Evolutionary conservation across 2,797 vertebrate genomes (phyloP).

Genomic region (Fratercula arctica): DNA sequence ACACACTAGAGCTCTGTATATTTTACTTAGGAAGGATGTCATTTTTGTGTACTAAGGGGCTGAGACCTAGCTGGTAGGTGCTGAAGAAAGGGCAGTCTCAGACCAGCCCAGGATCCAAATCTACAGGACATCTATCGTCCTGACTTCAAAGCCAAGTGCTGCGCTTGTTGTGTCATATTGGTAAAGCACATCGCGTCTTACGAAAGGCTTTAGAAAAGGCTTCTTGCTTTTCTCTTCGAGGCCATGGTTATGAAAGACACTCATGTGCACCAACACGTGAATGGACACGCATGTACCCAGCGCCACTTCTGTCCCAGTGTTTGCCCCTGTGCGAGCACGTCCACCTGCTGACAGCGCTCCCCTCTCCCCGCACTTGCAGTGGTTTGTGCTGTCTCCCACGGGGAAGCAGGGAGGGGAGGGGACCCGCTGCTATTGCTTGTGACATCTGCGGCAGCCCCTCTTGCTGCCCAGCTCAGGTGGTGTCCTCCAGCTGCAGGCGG

Average conservation of each 20-base stretch:
- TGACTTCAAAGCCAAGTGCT: background rate
- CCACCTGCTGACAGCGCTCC: background rate
- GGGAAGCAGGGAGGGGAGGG: background rate
- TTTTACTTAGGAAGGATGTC: background rate
- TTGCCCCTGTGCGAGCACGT: background rate
- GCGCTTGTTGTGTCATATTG: background rate
- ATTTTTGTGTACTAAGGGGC: background rate
- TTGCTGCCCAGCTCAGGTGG: background rate
- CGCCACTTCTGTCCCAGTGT: background rate
- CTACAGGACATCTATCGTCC: background rate
- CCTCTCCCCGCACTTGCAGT: background rate
- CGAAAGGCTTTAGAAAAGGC: background rate
- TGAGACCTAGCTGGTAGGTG: background rate
- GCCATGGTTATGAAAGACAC: background rate
- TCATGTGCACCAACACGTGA: background rate
- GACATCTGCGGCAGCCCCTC: background rate
- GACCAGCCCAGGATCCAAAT: background rate
- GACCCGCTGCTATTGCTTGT: background rate
- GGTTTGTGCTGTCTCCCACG: accelerated
- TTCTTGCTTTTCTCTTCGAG: background rate
- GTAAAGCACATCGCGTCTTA: background rate
- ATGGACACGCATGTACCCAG: background rate
- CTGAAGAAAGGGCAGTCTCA: background rate
- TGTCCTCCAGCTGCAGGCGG: background rate
- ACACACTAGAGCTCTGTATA: background rate